Percentiles rank a stretch among this genome's conserved stretches.
Evolutionary conservation across 2,113 vertebrate genomes (phyloP).

Genomic region (Centropus unirufus): DNA sequence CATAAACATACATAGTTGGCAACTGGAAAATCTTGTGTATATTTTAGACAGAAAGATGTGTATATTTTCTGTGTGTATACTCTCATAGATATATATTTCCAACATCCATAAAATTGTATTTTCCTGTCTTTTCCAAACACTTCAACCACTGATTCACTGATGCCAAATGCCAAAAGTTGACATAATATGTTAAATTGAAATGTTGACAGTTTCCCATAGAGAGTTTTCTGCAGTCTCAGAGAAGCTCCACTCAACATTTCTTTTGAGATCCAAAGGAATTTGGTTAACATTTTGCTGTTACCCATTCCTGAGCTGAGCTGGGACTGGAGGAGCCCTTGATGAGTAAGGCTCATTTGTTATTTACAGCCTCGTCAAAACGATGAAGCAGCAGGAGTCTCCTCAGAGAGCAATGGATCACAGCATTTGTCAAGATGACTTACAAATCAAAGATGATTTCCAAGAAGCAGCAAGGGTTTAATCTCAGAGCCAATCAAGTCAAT

Average conservation of each 20-base stretch:
- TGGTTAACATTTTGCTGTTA: conserved; percentile 45
- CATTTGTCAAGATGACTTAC: conserved; percentile 60
- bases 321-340: conserved; percentile 1
- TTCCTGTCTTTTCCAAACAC: neutral
- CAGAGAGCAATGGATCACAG: conserved; percentile 61
- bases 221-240: neutral
- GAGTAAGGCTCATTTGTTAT: conserved; percentile 66
- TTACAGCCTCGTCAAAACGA: conserved; percentile 57
- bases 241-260: conserved; percentile 3
- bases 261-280: neutral
- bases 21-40: neutral
- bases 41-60: neutral
- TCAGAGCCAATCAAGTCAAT: conserved; percentile 13
- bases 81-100: neutral
- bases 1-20: neutral
- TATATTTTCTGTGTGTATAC: neutral
- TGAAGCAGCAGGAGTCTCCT: conserved; percentile 64
- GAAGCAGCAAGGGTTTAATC: conserved; percentile 14
- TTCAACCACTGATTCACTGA: neutral
- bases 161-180: conserved; percentile 45
- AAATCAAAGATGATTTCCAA: conserved; percentile 54
- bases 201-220: neutral
- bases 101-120: neutral
- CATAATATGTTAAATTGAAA: conserved; percentile 2
- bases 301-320: neutral